Conservation (phyloP, 2,888 invertebrate genomes). For the Ectropis crepuscularia region DNA sequence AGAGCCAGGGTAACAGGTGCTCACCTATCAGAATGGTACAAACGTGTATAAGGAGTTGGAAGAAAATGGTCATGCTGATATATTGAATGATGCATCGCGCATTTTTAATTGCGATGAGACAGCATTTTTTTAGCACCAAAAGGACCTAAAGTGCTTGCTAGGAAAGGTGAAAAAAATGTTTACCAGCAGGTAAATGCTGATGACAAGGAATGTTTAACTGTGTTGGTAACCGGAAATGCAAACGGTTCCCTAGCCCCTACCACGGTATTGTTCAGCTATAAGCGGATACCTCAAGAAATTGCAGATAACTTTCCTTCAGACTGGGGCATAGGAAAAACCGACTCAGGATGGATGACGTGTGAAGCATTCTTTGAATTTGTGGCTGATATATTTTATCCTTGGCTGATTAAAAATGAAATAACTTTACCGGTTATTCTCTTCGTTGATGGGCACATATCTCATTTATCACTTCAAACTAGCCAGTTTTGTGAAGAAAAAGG, state of each 20-base stretch:
- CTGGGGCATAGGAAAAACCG: slow-evolving; percentile 63
- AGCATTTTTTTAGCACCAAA: slow-evolving; percentile 42
- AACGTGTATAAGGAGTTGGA: slow-evolving; percentile 39
- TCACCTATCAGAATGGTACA: slow-evolving; percentile 41
- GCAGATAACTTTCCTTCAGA: slow-evolving; percentile 49
- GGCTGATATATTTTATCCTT: slow-evolving; percentile 58
- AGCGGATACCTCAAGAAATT: slow-evolving; percentile 32
- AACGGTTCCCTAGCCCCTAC: slow-evolving; percentile 32
- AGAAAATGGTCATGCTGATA: slow-evolving; percentile 34
- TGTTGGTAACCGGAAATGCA: slow-evolving; percentile 42
- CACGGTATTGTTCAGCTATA: slow-evolving; percentile 34
- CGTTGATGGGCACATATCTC: slow-evolving; percentile 48
- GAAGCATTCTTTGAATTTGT: slow-evolving; percentile 43
- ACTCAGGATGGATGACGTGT: slow-evolving; percentile 67
- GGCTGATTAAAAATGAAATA: slow-evolving; percentile 51
- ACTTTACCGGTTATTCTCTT: slow-evolving; percentile 55
- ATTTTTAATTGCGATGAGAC: slow-evolving; percentile 44
- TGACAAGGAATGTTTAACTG: slow-evolving; percentile 42
- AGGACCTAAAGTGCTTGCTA: slow-evolving; percentile 36
- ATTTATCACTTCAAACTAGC: slow-evolving; percentile 48
- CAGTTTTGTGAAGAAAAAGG: slow-evolving; percentile 52
- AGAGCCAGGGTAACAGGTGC: slow-evolving; percentile 39
- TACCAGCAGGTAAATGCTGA: slow-evolving; percentile 42
- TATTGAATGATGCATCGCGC: slow-evolving; percentile 38
- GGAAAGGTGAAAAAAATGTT: slow-evolving; percentile 43